Percentiles rank a stretch among this genome's conserved stretches.
Evolutionary conservation across 2,888 invertebrate genomes (phyloP).

Genomic region (Luperina testacea): DNA sequence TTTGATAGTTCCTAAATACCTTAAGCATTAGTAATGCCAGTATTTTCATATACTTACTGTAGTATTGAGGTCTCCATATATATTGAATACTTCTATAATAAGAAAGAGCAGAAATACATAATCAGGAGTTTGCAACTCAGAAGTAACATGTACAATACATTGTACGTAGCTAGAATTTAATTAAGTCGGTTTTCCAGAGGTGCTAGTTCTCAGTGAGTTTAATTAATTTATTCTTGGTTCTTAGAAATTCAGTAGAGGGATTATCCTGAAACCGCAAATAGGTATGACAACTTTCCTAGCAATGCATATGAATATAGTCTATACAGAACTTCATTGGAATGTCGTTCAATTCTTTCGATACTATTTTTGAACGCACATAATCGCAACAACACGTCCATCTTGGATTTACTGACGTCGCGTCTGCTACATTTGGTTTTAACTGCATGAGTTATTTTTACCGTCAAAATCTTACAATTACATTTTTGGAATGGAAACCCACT

Average conservation of each 20-base stretch:
- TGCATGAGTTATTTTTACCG: conserved; percentile 14
- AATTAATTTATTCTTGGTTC: not conserved
- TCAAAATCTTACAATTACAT: conserved; percentile 5
- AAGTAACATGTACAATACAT: not conserved
- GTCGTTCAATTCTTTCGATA: not conserved
- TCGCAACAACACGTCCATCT: conserved; percentile 1
- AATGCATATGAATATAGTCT: not conserved
- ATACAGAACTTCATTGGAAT: not conserved
- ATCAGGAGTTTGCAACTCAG: not conserved
- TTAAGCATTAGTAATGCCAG: too few relatives aligned
- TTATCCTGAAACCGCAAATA: not conserved
- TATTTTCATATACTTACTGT: too few relatives aligned
- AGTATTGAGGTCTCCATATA: too few relatives aligned
- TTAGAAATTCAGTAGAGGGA: not conserved
- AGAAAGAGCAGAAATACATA: not conserved
- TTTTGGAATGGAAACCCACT: conserved; percentile 4
- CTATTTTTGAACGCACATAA: not conserved
- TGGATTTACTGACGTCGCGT: not conserved
- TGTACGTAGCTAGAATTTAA: not conserved
- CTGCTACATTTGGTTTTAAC: conserved; percentile 9
- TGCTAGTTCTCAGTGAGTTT: not conserved
- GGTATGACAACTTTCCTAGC: not conserved
- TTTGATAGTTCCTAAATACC: too few relatives aligned
- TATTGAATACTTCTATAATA: too few relatives aligned
- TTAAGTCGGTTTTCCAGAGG: not conserved